Percentiles rank a stretch among this genome's conserved stretches.
Conservation (phyloP, 2,797 vertebrate species). For the Carapus acus region DNA sequence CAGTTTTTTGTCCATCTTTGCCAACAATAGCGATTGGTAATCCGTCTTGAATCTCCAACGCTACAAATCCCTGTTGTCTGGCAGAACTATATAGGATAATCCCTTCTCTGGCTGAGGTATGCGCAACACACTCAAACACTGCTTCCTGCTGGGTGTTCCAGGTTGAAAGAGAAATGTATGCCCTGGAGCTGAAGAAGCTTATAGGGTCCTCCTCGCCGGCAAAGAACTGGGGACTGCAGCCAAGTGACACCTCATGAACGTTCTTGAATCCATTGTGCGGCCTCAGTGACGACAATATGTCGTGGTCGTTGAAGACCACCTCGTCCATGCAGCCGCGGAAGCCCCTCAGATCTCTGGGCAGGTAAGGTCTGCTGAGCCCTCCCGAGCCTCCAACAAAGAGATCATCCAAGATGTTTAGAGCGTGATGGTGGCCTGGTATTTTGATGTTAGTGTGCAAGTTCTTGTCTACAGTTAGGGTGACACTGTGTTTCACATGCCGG, state of each 20-base stretch:
- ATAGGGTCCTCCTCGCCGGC: constrained; percentile 80
- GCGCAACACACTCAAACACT: constrained; percentile 73
- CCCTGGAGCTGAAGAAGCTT: constrained; percentile 90
- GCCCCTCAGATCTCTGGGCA: constrained; percentile 55
- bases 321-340: constrained; percentile 85
- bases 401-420: constrained; percentile 73
- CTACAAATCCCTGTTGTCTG: constrained; percentile 77
- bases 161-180: constrained; percentile 78
- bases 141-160: constrained; percentile 70
- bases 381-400: constrained; percentile 79
- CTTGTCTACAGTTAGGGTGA: constrained; percentile 79
- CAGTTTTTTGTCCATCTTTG: constrained; percentile 68
- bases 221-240: constrained; percentile 88
- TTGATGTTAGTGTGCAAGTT: constrained; percentile 65
- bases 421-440: constrained; percentile 58
- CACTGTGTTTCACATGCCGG: constrained; percentile 56
- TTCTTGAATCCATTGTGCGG: constrained; percentile 79
- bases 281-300: constrained; percentile 80
- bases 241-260: constrained; percentile 82
- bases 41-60: constrained; percentile 82
- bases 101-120: constrained; percentile 75
- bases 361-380: constrained; percentile 73
- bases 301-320: constrained; percentile 78
- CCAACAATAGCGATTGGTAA: constrained; percentile 73
- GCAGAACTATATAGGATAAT: constrained; percentile 83